Evolutionary conservation across 2,888 invertebrate species (phyloP).

Genomic region (Agrenia bidenticulata): DNA sequence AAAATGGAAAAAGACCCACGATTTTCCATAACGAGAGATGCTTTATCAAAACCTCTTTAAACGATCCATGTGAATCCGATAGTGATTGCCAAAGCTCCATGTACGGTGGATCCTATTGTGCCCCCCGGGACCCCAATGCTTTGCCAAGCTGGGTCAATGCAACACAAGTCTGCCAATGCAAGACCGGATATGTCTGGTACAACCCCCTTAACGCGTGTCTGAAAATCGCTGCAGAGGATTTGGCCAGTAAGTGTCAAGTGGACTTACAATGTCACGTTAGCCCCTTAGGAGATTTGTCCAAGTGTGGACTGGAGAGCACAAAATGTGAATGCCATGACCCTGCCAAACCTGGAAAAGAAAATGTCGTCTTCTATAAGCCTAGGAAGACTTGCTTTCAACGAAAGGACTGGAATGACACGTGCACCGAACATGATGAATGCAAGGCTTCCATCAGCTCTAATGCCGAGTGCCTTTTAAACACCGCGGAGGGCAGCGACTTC

Average conservation of each 20-base stretch:
- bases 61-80: conserved; percentile 21
- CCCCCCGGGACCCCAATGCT: neutral
- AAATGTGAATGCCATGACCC: conserved; percentile 28
- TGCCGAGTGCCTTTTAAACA: conserved; percentile 24
- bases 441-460: conserved; percentile 26
- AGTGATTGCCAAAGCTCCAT: conserved; percentile 27
- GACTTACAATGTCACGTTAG: conserved; percentile 23
- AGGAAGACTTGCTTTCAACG: conserved; percentile 23
- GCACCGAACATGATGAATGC: conserved; percentile 27
- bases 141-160: neutral
- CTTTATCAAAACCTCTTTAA: conserved; percentile 17
- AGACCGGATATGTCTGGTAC: conserved; percentile 15
- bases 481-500: neutral
- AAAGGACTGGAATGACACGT: conserved; percentile 33
- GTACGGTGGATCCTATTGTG: conserved; percentile 23
- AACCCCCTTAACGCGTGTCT: conserved; percentile 18
- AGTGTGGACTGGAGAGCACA: neutral
- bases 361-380: conserved; percentile 20
- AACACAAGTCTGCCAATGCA: conserved; percentile 29
- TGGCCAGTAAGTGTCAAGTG: conserved; percentile 18
- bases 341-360: conserved; percentile 6
- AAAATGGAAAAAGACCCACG: conserved; percentile 1
- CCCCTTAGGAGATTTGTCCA: conserved; percentile 18
- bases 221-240: conserved; percentile 12
- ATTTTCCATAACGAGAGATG: conserved; percentile 11